Evolutionary conservation across 2,113 vertebrate species (phyloP), one percentile per base, ranked within the genome.

Genomic region (Theristicus caerulescens): DNA sequence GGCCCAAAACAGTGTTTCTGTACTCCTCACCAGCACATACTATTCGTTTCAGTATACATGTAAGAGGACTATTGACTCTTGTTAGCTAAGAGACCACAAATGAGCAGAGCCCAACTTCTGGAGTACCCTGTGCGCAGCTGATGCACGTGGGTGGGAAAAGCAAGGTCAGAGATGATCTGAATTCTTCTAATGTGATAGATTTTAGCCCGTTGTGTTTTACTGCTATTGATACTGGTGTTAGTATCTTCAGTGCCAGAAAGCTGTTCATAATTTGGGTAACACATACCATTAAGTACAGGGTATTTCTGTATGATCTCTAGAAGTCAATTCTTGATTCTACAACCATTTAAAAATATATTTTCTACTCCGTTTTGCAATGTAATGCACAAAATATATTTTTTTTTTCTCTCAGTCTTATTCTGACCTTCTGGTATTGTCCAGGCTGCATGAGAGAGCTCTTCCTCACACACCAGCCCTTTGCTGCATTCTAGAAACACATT

Each of bases 1-100:
- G 31, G 40, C 40, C 73, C 44, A 51, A 51, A 72, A 4, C 19
- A 81, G 32, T 1, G 2, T 14, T 82, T 64, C 71, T 38, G 34
- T 38, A 51, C 31, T 38, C 25, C 27, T 34, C 0, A 0, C 25
- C 80, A 82, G 61, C 42, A 38, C 19, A 15, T 0, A 1, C 20
- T 71, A 26, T 3, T 26, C 6, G 1, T 59, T 79, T 64, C 66
- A 34, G 22, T 11, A 66, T 3, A 44, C 16, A 12, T 5, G 10
- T 4, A 8, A 24, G 36, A 70, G 54, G 42, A 74, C 26, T n/a
- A 42, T n/a, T 20, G 9, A 26, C 19, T 52, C 38, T 66, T 12
- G 1, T 40, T 19, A 78, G 29, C 55, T 62, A 34, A 61, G 65
- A 62, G 65, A 87, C 16, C 81, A 89, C 47, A 74, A 6, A 66